A percentile compares a stretch with the other conserved stretches of the same genome.
Evolutionary conservation across 2,888 invertebrate species (phyloP).

Genomic region (Rhagium mordax): DNA sequence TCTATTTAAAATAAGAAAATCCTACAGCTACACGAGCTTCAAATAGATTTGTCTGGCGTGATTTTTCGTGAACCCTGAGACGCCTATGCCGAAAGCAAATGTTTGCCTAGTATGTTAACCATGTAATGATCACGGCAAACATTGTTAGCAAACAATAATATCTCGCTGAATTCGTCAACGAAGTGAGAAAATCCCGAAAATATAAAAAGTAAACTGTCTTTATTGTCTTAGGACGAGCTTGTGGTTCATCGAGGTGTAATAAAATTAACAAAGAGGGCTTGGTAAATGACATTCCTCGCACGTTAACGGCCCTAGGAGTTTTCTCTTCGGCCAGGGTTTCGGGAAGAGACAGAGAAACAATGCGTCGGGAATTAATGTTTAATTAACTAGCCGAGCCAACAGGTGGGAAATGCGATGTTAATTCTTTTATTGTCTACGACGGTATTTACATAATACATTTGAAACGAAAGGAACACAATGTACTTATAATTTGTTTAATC

Average conservation of each 20-base stretch:
- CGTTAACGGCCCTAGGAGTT: not conserved
- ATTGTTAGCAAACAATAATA: constrained; percentile 25
- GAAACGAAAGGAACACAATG: constrained; percentile 6
- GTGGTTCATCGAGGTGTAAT: not conserved
- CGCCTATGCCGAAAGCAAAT: constrained; percentile 38
- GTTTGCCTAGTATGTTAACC: constrained; percentile 41
- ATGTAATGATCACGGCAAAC: constrained; percentile 33
- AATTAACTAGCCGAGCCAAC: constrained; percentile 8
- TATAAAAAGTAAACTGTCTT: constrained; percentile 27
- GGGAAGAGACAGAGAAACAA: not conserved
- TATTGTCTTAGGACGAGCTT: constrained; percentile 29
- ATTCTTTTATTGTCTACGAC: not conserved
- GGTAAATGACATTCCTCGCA: not conserved
- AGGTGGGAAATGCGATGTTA: constrained; percentile 10
- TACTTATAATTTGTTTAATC: no score
- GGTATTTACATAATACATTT: constrained; percentile 8
- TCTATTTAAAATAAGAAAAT: no score
- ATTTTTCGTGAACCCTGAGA: no score
- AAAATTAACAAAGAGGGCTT: constrained; percentile 2
- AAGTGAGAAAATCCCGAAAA: constrained; percentile 33
- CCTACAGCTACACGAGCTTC: no score
- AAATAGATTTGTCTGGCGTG: no score
- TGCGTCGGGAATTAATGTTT: constrained; percentile 1
- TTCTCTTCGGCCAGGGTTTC: not conserved
- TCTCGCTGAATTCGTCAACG: constrained; percentile 28